Base-by-base conservation (phyloP, 2,797 vertebrate species). In the Anguilla pacifica region DNA sequence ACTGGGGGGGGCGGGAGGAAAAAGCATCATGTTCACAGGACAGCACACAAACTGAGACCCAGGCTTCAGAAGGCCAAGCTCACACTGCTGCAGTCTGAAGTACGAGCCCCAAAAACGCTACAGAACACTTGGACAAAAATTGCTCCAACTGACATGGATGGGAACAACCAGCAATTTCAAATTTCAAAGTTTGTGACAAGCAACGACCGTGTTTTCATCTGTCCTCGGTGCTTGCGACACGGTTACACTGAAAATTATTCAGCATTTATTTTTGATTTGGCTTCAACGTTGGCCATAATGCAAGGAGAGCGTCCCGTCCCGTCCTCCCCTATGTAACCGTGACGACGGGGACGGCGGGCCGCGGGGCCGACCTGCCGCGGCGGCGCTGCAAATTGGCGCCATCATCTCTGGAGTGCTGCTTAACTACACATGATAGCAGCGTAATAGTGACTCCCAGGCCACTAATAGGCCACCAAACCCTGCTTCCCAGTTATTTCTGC, bases 1-100 rank as follows among this genome's bases (percentile, higher is more conserved):
- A 99, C 99, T 99, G 87, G 0, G 10, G 79, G 55, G 55, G 55
- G 61, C 5, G 61, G 25, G 10, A 99, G 98, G 22, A 25, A 19
- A 17, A 86, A 49, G 0, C 85, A 51, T 1, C 28, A 67, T 67
- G 70, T 85, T 89, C 64, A 87, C 39, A 2, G 57, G 11, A 77
- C 25, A 46, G 55, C 13, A 39, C 15, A n/a, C 22, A 57, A 64
- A 35, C 9, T n/a, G 19, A 13, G 43, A 5, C 28, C 46, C 31
- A 85, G n/a, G 49, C 43, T 81, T 46, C 77, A 49, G 39, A 10
- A 22, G 70, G 49, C 7, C 83, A 31, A 13, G 17, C 7, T 59
- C 39, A 46, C 35, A 28, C 59, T n/a, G 17, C 77, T 81, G 77
- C 77, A 49, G 43, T 49, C 17, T 81, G 10, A 81, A 81, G 13